phyloP scores from a whole-genome alignment of 2,113 vertebrate species.

The Chaetops frenatus region DNA sequence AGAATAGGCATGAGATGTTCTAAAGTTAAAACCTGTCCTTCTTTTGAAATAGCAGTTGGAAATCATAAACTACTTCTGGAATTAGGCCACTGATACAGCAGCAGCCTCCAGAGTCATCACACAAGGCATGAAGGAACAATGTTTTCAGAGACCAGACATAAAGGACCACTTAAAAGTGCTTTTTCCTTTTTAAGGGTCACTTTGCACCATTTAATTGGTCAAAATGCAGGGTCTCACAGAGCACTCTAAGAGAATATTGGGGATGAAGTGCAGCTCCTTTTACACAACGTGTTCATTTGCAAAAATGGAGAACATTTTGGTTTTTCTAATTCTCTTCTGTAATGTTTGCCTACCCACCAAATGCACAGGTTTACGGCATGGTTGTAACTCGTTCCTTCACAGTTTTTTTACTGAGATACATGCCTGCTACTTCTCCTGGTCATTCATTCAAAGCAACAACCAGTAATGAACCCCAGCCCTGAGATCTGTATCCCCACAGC shows the following conservation, averaged over 20 bases:
- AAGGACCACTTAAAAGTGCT: background rate
- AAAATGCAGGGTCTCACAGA: background rate
- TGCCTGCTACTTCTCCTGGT: background rate
- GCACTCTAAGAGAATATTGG: background rate
- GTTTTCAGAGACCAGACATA: background rate
- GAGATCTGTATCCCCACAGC: background rate
- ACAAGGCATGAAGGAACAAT: background rate
- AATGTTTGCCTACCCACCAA: background rate
- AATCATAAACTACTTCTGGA: background rate
- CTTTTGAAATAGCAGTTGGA: background rate
- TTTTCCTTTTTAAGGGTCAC: background rate
- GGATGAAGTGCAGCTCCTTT: background rate
- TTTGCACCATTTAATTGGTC: background rate
- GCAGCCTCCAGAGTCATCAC: background rate
- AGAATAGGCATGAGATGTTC: background rate
- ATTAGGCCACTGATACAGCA: background rate
- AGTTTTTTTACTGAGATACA: background rate
- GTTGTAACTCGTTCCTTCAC: background rate
- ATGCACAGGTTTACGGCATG: background rate
- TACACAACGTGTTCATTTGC: background rate
- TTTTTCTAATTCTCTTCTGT: background rate
- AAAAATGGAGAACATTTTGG: background rate
- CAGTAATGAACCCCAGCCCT: background rate
- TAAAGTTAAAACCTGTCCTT: background rate
- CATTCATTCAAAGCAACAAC: background rate